Evolutionary conservation across 2,797 vertebrate species (phyloP).

Genomic region (Chlorospingus semifuscus): DNA sequence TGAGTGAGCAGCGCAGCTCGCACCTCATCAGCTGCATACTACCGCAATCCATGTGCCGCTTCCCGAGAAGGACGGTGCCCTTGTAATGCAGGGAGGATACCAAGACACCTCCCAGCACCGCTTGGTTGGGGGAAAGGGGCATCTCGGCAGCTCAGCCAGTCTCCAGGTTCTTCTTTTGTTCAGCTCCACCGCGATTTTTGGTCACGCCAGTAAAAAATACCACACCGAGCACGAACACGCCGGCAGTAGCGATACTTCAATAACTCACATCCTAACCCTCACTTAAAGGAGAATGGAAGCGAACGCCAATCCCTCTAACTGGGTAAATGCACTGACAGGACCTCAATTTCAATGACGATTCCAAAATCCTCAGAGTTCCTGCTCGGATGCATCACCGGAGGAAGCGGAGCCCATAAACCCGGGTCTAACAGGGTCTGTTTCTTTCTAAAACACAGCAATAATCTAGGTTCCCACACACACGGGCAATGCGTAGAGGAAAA

Average conservation of each 20-base stretch:
- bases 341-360: neutral
- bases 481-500: accelerated
- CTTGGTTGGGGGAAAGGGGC: neutral
- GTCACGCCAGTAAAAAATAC: neutral
- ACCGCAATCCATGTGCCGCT: neutral
- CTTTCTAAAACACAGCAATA: neutral
- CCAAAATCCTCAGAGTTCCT: neutral
- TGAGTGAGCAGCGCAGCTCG: neutral
- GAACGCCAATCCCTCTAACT: accelerated
- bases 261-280: neutral
- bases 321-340: neutral
- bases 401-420: neutral
- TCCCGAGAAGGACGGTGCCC: neutral
- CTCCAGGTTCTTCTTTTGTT: neutral
- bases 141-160: neutral
- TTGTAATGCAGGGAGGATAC: neutral
- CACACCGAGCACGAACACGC: accelerated
- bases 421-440: neutral
- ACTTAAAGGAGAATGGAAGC: neutral
- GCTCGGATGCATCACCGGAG: neutral
- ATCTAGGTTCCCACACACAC: neutral
- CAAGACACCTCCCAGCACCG: neutral
- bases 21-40: constrained; percentile 7
- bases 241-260: accelerated
- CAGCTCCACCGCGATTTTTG: neutral